Evolutionary conservation across 2,888 invertebrate species (phyloP).

Genomic region (Trypoxylon attenuatum): DNA sequence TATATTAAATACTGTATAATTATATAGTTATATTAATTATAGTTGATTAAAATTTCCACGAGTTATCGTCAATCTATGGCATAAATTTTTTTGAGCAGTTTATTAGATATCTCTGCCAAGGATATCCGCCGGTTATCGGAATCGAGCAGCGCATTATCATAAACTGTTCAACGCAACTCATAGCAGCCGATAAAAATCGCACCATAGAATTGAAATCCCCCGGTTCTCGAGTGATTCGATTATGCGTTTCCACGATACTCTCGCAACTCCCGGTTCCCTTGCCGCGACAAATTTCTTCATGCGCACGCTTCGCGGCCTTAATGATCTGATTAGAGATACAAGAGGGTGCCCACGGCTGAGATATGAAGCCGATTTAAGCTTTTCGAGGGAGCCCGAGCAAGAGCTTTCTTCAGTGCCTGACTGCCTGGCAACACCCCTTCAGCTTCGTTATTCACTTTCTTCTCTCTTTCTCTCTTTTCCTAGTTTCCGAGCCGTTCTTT

Average conservation of each 20-base stretch:
- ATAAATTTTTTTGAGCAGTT: too few species aligned
- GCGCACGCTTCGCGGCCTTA: conserved; percentile 51
- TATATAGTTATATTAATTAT: too few species aligned
- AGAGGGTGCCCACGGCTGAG: conserved; percentile 43
- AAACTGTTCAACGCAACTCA: not conserved
- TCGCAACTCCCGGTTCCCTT: conserved; percentile 5
- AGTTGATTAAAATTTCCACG: too few species aligned
- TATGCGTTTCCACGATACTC: conserved; percentile 25
- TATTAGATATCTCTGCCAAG: too few species aligned
- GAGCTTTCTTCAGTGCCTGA: conserved; percentile 49
- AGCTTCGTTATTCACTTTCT: conserved; percentile 5
- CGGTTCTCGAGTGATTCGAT: conserved; percentile 36
- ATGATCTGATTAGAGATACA: conserved; percentile 62
- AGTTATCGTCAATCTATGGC: too few species aligned
- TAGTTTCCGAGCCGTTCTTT: not conserved
- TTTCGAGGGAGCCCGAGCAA: conserved; percentile 49
- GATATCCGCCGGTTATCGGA: too few species aligned
- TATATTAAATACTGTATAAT: too few species aligned
- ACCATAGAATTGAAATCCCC: not conserved
- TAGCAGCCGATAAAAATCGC: not conserved
- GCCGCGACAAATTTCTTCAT: conserved; percentile 33
- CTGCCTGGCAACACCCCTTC: conserved; percentile 59
- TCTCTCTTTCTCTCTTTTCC: not conserved
- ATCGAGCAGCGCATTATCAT: not conserved
- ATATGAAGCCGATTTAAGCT: conserved; percentile 62